Evolutionary conservation across 2,113 vertebrate species (phyloP).

Genomic region (Neodon shergylaensis): DNA sequence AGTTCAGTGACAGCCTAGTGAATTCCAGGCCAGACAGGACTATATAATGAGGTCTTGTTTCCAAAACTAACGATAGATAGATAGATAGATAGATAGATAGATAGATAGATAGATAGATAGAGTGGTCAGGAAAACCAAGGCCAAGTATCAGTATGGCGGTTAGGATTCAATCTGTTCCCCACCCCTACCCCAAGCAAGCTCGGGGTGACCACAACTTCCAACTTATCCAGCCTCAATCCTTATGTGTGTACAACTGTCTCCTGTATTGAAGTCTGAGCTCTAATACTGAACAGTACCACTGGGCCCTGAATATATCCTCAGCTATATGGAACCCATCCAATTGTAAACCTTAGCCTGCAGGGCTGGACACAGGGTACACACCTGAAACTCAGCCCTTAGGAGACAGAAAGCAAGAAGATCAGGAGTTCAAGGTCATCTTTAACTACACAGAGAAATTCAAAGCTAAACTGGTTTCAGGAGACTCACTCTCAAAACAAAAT

Average conservation of each 20-base stretch:
- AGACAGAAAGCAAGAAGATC: background rate
- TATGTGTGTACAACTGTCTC: background rate
- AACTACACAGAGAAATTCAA: background rate
- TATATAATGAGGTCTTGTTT: background rate
- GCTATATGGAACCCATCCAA: background rate
- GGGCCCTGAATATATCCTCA: background rate
- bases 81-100: no score
- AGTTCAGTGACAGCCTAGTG: background rate
- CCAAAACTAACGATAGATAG: background rate
- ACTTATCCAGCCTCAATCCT: background rate
- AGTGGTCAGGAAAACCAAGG: background rate
- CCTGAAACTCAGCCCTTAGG: background rate
- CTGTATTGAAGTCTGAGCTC: background rate
- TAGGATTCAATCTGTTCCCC: background rate
- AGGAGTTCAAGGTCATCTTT: background rate
- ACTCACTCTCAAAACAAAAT: background rate
- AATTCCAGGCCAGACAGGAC: background rate
- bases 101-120: no score
- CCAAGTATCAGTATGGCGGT: fast-evolving
- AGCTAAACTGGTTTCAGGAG: background rate
- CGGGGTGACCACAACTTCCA: background rate
- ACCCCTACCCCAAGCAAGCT: background rate
- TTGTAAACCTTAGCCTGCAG: background rate
- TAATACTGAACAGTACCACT: background rate
- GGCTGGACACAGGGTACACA: background rate